These are phyloP conservation scores for Bufo bufo DNA, from an alignment of 2,113 vertebrate species.

Conservation along the genomic window DNA sequence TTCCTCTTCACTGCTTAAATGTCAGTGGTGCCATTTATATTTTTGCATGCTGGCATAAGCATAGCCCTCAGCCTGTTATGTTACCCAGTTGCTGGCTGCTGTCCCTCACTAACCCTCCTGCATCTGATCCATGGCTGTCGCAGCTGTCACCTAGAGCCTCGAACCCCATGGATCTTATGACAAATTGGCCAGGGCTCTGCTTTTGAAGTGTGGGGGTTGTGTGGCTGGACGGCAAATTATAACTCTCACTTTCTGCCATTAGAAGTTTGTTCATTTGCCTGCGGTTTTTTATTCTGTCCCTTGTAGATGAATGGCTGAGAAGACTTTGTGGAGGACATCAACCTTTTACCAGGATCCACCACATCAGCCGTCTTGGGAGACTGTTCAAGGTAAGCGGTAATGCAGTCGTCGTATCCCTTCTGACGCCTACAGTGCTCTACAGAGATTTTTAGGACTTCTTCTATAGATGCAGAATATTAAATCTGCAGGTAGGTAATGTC, in stretches of 20 bases:
- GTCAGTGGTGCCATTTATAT: not conserved
- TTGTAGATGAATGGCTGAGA: slow-evolving; percentile 50
- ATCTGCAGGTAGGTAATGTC: not conserved
- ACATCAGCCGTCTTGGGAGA: not conserved
- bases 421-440: not conserved
- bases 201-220: not conserved
- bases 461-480: too few species aligned
- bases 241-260: slow-evolving; percentile 15
- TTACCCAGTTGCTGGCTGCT: not conserved
- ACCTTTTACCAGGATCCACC: not conserved
- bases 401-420: not conserved
- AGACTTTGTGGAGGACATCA: slow-evolving; percentile 27
- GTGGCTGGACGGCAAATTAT: not conserved
- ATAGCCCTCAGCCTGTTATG: slow-evolving; percentile 24
- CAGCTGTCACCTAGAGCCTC: slow-evolving; percentile 51
- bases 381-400: slow-evolving; percentile 34
- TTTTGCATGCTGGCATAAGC: not conserved
- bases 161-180: slow-evolving; percentile 22
- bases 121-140: slow-evolving; percentile 42
- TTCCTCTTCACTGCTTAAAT: not conserved
- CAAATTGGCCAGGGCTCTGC: slow-evolving; percentile 17
- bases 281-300: not conserved
- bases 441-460: not conserved
- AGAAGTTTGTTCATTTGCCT: not conserved
- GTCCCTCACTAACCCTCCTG: slow-evolving; percentile 8